phyloP scores from a whole-genome alignment of 2,888 invertebrate species.

The Entomobrya proxima region DNA sequence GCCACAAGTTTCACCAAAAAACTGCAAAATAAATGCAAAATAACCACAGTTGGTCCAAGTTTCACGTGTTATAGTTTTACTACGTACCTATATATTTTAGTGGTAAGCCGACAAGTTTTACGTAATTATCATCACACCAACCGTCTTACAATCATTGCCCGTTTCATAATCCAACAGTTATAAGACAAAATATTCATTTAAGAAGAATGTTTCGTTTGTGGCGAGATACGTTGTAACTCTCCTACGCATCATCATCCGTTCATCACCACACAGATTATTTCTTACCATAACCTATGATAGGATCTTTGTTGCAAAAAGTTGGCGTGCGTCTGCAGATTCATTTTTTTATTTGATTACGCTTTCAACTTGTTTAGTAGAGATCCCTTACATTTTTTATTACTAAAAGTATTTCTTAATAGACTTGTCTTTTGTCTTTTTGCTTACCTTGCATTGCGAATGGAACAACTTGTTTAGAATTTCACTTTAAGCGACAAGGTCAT shows the following conservation, averaged over 20 bases:
- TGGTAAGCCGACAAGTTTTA: conserved; percentile 34
- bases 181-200: not conserved
- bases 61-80: conserved; percentile 12
- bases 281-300: conserved; percentile 37
- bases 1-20: not conserved
- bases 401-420: conserved; percentile 1
- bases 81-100: too few species aligned
- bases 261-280: conserved; percentile 24
- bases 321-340: conserved; percentile 15
- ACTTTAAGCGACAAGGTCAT: conserved; percentile 51
- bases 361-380: conserved; percentile 21
- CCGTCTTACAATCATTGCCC: not conserved
- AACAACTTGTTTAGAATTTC: conserved; percentile 50
- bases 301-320: conserved; percentile 27
- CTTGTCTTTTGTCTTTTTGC: conserved; percentile 14
- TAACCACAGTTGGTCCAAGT: not conserved
- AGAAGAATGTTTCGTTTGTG: conserved; percentile 15
- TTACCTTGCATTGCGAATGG: conserved; percentile 4
- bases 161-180: conserved; percentile 21
- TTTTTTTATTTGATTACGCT: not conserved
- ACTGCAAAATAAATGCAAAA: too few species aligned
- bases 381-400: not conserved
- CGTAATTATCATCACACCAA: conserved; percentile 27
- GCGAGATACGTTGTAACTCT: conserved; percentile 11
- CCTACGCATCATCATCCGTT: conserved; percentile 46